Evolutionary conservation across 1,140 invertebrate species (phyloP).

Genomic region (Arctopsyche grandis): DNA sequence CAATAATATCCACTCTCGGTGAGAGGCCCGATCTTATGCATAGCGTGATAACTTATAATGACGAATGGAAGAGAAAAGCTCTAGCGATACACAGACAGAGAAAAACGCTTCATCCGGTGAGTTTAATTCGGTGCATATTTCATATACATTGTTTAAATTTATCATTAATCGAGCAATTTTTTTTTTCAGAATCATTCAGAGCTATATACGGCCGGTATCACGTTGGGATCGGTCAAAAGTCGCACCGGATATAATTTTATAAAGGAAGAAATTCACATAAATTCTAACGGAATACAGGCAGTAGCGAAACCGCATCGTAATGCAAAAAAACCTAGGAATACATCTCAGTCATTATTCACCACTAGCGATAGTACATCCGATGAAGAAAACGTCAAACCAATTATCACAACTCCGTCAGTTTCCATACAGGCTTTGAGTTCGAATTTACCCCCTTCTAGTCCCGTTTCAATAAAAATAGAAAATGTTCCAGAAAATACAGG

Average conservation of each 20-base stretch:
- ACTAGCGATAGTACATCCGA: conserved; percentile 33
- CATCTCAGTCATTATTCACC: not conserved
- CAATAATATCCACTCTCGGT: conserved; percentile 45
- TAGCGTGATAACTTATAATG: conserved; percentile 26
- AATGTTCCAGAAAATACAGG: conserved; percentile 55
- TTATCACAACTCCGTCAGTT: not conserved
- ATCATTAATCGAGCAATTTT: no score
- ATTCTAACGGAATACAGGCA: not conserved
- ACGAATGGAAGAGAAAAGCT: conserved; percentile 49
- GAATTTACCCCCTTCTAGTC: conserved; percentile 19
- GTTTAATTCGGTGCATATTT: not conserved
- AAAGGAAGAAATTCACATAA: conserved; percentile 4
- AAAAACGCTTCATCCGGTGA: conserved; percentile 34
- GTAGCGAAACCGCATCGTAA: not conserved
- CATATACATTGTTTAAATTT: no score
- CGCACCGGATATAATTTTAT: conserved; percentile 42
- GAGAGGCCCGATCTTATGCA: conserved; percentile 29
- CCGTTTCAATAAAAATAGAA: conserved; percentile 63
- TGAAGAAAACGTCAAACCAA: conserved; percentile 16
- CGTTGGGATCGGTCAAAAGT: conserved; percentile 56
- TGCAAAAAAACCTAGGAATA: not conserved
- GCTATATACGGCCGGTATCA: conserved; percentile 62
- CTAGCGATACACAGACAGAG: conserved; percentile 40
- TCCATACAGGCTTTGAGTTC: not conserved
- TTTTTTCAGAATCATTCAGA: conserved; percentile 64